A percentile compares a stretch with the other conserved stretches of the same genome.
Evolutionary conservation across 2,888 invertebrate genomes (phyloP).

Genomic region (Calameuta idolon): DNA sequence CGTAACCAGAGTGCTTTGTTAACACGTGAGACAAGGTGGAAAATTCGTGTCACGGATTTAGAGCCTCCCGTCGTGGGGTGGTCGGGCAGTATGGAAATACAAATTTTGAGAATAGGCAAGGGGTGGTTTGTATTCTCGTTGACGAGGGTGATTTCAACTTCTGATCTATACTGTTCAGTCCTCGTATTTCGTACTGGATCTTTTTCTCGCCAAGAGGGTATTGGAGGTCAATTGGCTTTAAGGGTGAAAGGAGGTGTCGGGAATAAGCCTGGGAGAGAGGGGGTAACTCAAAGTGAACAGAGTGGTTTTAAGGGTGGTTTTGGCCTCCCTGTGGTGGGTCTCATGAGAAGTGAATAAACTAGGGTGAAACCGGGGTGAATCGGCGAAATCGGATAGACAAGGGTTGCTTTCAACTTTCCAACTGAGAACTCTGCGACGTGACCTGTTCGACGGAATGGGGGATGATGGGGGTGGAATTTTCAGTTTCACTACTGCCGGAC

Average conservation of each 20-base stretch:
- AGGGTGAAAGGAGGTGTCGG: not conserved
- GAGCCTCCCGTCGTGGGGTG: not conserved
- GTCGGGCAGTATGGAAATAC: not conserved
- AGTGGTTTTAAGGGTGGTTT: not conserved
- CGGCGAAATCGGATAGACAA: not conserved
- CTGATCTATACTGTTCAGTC: not conserved
- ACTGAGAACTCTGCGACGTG: not conserved
- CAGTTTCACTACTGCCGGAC: not conserved
- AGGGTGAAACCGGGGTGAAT: not conserved
- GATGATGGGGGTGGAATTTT: not conserved
- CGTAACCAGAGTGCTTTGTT: constrained; percentile 38
- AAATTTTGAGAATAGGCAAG: not conserved
- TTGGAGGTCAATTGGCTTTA: not conserved
- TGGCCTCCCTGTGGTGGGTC: not conserved
- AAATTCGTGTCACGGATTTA: constrained; percentile 25
- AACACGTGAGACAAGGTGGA: constrained; percentile 33
- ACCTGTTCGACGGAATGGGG: not conserved
- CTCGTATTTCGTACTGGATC: not conserved
- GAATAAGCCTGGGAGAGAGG: not conserved
- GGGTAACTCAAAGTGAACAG: not conserved
- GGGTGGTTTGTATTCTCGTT: not conserved
- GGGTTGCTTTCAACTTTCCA: not conserved
- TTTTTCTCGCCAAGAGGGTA: not conserved
- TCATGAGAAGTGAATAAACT: not conserved
- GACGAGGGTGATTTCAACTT: not conserved